These are phyloP conservation scores for Typhlomys cinereus DNA, from an alignment of 2,113 vertebrate species.

Conservation along the genomic window DNA sequence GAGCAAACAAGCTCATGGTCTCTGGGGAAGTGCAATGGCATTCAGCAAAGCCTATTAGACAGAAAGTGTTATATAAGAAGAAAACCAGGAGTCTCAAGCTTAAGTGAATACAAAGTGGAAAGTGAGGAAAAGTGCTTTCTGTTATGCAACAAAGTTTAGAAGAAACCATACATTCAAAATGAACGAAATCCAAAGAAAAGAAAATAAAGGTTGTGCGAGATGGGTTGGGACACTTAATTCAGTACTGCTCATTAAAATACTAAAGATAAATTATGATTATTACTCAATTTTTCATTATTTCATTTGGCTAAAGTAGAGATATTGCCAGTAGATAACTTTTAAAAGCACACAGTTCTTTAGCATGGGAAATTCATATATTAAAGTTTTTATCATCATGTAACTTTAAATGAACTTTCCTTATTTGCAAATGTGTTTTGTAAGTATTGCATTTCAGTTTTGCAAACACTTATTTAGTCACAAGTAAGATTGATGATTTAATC, in stretches of 20 bases:
- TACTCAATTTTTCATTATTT: not conserved
- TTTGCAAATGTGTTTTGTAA: not conserved
- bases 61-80: constrained; percentile 80
- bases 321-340: not conserved
- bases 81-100: constrained; percentile 72
- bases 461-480: not conserved
- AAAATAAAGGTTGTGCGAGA: constrained; percentile 23
- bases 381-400: not conserved
- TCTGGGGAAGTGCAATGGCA: constrained; percentile 71
- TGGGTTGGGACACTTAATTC: not conserved
- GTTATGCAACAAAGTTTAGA: constrained; percentile 60
- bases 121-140: constrained; percentile 71
- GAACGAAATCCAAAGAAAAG: constrained; percentile 20
- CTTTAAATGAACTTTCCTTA: not conserved
- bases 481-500: not conserved
- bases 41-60: constrained; percentile 81
- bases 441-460: not conserved
- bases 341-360: not conserved
- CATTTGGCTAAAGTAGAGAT: not conserved
- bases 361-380: not conserved
- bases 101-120: constrained; percentile 73
- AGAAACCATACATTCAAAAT: constrained; percentile 62
- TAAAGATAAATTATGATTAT: not conserved
- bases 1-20: constrained; percentile 72
- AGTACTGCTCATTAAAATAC: not conserved